Percentiles rank a stretch among this genome's conserved stretches.
These are phyloP conservation scores for Drosophila orena DNA, from an alignment of 1,140 invertebrate genomes.

Conservation along the genomic window DNA sequence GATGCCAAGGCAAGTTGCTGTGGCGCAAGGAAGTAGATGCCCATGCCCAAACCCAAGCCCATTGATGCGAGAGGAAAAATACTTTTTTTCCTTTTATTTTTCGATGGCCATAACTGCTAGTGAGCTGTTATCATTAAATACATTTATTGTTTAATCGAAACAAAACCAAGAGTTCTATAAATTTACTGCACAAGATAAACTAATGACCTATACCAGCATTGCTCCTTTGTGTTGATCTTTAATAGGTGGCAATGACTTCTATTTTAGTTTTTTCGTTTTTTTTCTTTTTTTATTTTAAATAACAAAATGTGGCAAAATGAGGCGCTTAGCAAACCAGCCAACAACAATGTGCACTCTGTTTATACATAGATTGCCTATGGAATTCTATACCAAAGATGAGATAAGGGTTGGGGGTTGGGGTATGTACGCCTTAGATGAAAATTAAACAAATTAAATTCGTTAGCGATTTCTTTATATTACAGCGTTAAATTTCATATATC, in stretches of 20 bases:
- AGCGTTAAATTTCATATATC: constrained; percentile 57
- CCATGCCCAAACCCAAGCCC: neutral
- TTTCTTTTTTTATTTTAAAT: constrained; percentile 20
- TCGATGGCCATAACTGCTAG: constrained; percentile 45
- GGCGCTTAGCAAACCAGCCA: constrained; percentile 64
- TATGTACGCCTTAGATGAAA: constrained; percentile 8
- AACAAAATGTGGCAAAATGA: constrained; percentile 52
- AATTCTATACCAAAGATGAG: constrained; percentile 52
- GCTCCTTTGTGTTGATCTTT: constrained; percentile 34
- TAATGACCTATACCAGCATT: constrained; percentile 66
- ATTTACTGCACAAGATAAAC: constrained; percentile 50
- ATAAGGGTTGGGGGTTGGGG: constrained; percentile 18
- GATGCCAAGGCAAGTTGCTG: constrained; percentile 41
- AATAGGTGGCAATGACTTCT: constrained; percentile 60
- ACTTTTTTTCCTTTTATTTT: constrained; percentile 28
- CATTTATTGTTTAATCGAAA: constrained; percentile 61
- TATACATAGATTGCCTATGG: constrained; percentile 60
- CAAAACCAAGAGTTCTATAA: constrained; percentile 55
- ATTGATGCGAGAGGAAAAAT: constrained; percentile 14
- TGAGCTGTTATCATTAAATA: constrained; percentile 42
- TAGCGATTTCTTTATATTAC: constrained; percentile 77
- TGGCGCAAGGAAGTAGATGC: constrained; percentile 26
- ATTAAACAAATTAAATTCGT: constrained; percentile 78
- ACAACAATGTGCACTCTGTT: constrained; percentile 67
- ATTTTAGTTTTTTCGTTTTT: constrained; percentile 3